Conservation (phyloP, 2,888 invertebrate species). For the Holacanthella duospinosa region DNA sequence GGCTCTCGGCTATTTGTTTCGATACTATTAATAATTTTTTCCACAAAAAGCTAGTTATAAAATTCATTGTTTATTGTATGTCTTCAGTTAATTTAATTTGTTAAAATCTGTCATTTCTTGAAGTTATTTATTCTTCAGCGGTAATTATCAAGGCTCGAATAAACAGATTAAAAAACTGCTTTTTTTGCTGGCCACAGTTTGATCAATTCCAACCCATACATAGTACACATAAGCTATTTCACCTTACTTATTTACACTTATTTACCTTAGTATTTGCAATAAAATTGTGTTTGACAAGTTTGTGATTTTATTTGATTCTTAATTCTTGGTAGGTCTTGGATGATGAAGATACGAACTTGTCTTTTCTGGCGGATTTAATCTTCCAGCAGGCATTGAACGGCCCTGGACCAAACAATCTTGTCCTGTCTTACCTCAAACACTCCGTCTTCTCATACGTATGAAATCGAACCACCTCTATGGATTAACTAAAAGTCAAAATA, state of each 20-base stretch:
- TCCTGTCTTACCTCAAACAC: conserved; percentile 84
- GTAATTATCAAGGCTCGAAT: no score
- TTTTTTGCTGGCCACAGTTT: no score
- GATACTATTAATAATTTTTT: no score
- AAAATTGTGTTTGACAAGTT: neutral
- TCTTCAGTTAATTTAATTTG: no score
- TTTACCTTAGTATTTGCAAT: neutral
- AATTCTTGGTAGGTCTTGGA: neutral
- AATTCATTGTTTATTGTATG: no score
- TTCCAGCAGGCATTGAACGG: conserved; percentile 88
- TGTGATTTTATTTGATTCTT: neutral
- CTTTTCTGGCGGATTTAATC: conserved; percentile 71
- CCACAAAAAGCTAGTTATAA: no score
- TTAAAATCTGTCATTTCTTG: no score
- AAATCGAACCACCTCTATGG: neutral
- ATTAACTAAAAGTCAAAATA: conserved; percentile 1
- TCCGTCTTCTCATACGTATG: conserved; percentile 70
- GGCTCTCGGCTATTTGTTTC: no score
- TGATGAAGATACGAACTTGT: conserved; percentile 39
- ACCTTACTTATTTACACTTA: neutral
- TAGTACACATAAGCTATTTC: no score
- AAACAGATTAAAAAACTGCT: no score
- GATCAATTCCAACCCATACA: no score
- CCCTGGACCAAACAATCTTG: conserved; percentile 79
- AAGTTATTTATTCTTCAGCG: no score